Base-by-base conservation (phyloP, 2,113 vertebrate species). In the Syngnathus typhle region DNA sequence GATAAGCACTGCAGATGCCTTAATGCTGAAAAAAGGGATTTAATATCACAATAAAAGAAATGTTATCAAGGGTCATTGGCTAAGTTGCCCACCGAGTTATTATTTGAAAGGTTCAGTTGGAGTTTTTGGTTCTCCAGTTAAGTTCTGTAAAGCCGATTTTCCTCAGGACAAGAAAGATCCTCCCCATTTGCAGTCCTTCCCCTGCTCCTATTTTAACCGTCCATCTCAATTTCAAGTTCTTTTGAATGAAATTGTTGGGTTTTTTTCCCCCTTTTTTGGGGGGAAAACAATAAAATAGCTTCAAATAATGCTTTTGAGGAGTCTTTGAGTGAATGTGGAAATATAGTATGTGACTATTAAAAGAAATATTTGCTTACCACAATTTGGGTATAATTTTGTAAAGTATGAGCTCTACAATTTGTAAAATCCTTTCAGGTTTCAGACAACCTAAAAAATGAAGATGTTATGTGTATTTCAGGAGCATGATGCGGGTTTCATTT, bases 211-310 rank as follows among this genome's bases (percentile, higher is more conserved):
- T 82, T 71, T 71, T 78, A 82, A 75, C 80, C 79, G 78, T 87
- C 83, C 90, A 76, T 61, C 62, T 82, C 62, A 55, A 68, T 65
- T 75, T 60, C 37, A 77, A 82, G 70, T 70, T 55, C 16, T 80
- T 82, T 83, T 83, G 64, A 65, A 77, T 74, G 69, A 80, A 71
- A 83, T 75, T 32, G 65, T 79, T 85, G 81, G n/a, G n/a, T 84
- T 85, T 85, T 81, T 70, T 56, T 6, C 75, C 68, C 81, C 69
- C 76, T 62, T 82, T 87, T 80, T 74, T 82, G 62, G 64, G 83
- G 8, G 66, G 73, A 80, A 90, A 88, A 87, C 75, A 92, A 90
- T 89, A 88, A 88, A 91, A 84, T 72, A 32, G 27, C 27, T 32
- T 32, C 27, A 32, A 32, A 32, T 32, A 3, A 32, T 32, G 27